phyloP scores from a whole-genome alignment of 2,113 vertebrate species.

The Muntiacus muntjak region DNA sequence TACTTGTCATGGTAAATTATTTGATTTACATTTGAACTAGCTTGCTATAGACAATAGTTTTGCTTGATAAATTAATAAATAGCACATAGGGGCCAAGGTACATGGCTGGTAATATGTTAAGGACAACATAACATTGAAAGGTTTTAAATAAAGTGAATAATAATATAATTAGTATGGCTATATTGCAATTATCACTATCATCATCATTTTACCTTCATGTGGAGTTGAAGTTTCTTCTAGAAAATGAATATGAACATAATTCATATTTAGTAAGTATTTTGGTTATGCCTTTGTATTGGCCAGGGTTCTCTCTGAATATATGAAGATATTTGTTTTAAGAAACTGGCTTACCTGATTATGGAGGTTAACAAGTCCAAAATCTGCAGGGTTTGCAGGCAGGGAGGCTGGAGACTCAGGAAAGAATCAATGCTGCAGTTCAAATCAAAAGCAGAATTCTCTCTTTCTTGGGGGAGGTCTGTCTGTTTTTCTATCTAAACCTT shows the following conservation, averaged over 20 bases:
- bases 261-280: neutral
- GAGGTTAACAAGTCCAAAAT: neutral
- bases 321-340: neutral
- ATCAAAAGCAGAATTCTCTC: neutral
- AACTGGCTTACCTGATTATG: neutral
- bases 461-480: neutral
- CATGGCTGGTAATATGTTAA: neutral
- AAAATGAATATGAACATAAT: neutral
- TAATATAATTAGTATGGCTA: neutral
- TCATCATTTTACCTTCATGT: neutral
- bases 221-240: neutral
- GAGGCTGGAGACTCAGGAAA: neutral
- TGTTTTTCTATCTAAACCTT: neutral
- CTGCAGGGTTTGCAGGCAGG: neutral
- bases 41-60: neutral
- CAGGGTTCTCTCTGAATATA: neutral
- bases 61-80: neutral
- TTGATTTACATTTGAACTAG: neutral
- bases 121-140: neutral
- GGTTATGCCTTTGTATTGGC: neutral
- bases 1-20: slow-evolving; percentile 46
- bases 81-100: neutral
- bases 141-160: neutral
- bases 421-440: neutral
- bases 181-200: neutral